Evolutionary conservation across 1,140 invertebrate species (phyloP).

Genomic region (Calosoma granatense): DNA sequence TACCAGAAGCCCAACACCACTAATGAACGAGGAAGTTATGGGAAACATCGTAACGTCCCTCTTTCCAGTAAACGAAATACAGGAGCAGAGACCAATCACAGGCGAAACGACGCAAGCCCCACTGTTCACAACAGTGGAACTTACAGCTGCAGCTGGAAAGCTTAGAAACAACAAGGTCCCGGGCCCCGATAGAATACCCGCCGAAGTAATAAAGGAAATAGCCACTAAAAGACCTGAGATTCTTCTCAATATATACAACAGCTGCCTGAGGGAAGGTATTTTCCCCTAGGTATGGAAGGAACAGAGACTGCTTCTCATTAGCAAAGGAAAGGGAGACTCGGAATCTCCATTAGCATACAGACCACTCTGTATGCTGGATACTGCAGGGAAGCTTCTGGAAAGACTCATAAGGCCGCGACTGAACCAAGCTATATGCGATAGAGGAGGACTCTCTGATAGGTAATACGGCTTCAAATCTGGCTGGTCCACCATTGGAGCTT

Average conservation of each 20-base stretch:
- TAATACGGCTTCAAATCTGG: slow-evolving; percentile 25
- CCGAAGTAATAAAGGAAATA: background rate
- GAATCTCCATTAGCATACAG: slow-evolving; percentile 21
- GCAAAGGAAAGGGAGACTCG: slow-evolving; percentile 15
- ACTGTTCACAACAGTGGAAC: too few species aligned
- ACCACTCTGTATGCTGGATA: slow-evolving; percentile 27
- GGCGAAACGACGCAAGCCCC: too few species aligned
- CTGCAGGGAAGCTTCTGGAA: slow-evolving; percentile 24
- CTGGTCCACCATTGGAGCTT: slow-evolving; percentile 22
- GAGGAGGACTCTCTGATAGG: slow-evolving; percentile 13
- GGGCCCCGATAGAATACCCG: background rate
- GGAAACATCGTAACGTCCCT: too few species aligned
- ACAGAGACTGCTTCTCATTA: slow-evolving; percentile 14
- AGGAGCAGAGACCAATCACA: too few species aligned
- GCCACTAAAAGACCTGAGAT: background rate
- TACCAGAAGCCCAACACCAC: too few species aligned
- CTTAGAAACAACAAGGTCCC: background rate
- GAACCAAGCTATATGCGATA: slow-evolving; percentile 14
- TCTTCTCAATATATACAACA: slow-evolving; percentile 6
- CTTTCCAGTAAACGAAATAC: too few species aligned
- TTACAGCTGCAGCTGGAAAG: too few species aligned
- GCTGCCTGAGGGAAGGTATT: background rate
- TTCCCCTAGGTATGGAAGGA: slow-evolving; percentile 11
- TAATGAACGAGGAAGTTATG: too few species aligned
- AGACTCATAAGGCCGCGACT: slow-evolving; percentile 20